Evolutionary conservation across 2,113 vertebrate species (phyloP).

Genomic region (Tricholaema leucomelas): DNA sequence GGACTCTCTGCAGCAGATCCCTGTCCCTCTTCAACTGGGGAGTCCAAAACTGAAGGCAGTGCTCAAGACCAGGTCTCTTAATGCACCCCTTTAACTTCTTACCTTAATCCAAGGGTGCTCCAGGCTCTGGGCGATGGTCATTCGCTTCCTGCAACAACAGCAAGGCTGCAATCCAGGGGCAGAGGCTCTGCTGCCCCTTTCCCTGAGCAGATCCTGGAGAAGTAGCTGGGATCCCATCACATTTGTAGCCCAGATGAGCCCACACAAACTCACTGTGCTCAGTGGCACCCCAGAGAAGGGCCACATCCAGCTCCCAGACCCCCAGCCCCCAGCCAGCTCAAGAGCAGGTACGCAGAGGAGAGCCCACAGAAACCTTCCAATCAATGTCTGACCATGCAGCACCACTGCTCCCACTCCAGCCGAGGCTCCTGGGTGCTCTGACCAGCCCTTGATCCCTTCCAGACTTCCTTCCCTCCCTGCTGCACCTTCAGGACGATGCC

Average conservation of each 20-base stretch:
- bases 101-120: conserved; percentile 99
- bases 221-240: background rate
- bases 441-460: background rate
- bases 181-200: background rate
- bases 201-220: background rate
- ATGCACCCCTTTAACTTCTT: background rate
- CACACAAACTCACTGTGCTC: background rate
- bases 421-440: background rate
- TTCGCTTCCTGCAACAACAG: conserved; percentile 84
- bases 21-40: too few species aligned
- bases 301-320: background rate
- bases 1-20: too few species aligned
- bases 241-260: background rate
- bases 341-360: background rate
- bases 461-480: background rate
- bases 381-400: fast-evolving
- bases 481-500: background rate
- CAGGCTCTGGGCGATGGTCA: conserved; percentile 94
- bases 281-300: background rate
- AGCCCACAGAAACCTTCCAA: fast-evolving
- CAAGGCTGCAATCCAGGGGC: background rate
- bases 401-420: background rate
- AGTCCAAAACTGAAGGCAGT: too few species aligned
- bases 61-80: too few species aligned
- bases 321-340: background rate